These are phyloP conservation scores for Steinernema khuongi DNA, from an alignment of 1,140 invertebrate genomes.

Conservation along the genomic window DNA sequence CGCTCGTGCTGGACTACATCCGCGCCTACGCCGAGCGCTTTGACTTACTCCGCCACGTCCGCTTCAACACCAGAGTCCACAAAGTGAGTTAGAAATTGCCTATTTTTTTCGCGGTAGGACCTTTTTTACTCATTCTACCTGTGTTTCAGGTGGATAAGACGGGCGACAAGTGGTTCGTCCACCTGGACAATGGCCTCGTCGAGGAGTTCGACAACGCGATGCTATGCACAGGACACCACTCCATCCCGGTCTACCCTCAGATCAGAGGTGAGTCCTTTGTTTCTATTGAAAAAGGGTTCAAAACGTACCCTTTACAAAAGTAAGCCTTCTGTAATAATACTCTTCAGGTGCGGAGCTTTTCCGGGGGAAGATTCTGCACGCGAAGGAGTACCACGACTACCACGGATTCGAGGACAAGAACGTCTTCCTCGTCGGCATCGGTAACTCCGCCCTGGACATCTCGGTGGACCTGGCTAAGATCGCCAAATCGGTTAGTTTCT, in stretches of 20 bases:
- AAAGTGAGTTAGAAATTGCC: conserved; percentile 34
- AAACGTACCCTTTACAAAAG: not conserved
- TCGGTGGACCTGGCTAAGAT: conserved; percentile 63
- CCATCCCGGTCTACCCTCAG: conserved; percentile 55
- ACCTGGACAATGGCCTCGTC: conserved; percentile 35
- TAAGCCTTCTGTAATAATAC: no score
- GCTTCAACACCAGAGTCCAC: conserved; percentile 57
- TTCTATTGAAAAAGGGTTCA: no score
- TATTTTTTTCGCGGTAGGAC: no score
- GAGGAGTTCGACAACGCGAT: conserved; percentile 55
- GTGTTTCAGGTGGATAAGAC: conserved; percentile 30
- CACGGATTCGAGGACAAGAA: conserved; percentile 60
- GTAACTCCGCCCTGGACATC: conserved; percentile 64
- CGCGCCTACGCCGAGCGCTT: conserved; percentile 60
- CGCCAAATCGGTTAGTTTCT: conserved; percentile 59
- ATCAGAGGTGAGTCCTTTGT: conserved; percentile 51
- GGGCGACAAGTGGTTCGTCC: conserved; percentile 33
- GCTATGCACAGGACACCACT: conserved; percentile 62
- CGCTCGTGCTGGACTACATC: conserved; percentile 60
- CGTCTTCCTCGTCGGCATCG: conserved; percentile 63
- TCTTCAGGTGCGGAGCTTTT: conserved; percentile 59
- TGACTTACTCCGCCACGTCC: conserved; percentile 54
- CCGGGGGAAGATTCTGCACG: conserved; percentile 61
- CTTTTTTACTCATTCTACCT: not conserved
- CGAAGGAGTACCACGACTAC: conserved; percentile 60